Base-by-base conservation (phyloP, 2,888 invertebrate genomes). In the Drosophila greeni region DNA sequence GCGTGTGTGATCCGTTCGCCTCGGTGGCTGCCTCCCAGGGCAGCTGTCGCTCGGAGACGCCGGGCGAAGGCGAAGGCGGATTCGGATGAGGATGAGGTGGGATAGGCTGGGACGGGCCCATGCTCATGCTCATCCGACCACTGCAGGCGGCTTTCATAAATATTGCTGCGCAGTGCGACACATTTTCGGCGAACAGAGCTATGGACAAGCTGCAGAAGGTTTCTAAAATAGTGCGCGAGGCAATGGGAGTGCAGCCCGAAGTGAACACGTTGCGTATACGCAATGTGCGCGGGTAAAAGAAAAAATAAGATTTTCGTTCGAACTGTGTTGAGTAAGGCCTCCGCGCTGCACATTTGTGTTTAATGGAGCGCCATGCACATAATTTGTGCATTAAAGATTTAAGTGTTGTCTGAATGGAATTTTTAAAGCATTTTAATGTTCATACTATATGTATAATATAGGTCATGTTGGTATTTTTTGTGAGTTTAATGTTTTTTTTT, bases 11-110 rank as follows among this genome's bases (percentile, higher is more conserved):
- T 52, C 47, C 64, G 66, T 52, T 49, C 42, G 57, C 14, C 33
- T 42, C 48, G 74, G 56, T 65, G 52, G 55, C 45, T 68, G 58
- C 57, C 60, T 70, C 85, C 79, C 79, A 79, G 79, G 85, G 84
- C 82, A 85, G 53, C 68, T 58, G 65, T 57, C 70, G 66, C 64
- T 64, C 37, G 69, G 60, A 56, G 72, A 56, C 49, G 61, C 57
- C 68, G 64, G 40, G 39, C 23, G 16, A 3, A 45, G n/a, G 48
- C 16, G 20, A 36, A 23, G 33, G 64, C 34, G 29, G 29, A 23
- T 59, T 23, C 18, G 6, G 29, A 11, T 16, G 31, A 57, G 6
- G 29, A 11, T 16, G 31, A 57, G 56, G 37, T 59, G 57, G 29
- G 6, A 18, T 26, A 14, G 53, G 48, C 24, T 7, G 37, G 16